Conservation (phyloP, 2,113 vertebrate species). For the Strix aluco region DNA sequence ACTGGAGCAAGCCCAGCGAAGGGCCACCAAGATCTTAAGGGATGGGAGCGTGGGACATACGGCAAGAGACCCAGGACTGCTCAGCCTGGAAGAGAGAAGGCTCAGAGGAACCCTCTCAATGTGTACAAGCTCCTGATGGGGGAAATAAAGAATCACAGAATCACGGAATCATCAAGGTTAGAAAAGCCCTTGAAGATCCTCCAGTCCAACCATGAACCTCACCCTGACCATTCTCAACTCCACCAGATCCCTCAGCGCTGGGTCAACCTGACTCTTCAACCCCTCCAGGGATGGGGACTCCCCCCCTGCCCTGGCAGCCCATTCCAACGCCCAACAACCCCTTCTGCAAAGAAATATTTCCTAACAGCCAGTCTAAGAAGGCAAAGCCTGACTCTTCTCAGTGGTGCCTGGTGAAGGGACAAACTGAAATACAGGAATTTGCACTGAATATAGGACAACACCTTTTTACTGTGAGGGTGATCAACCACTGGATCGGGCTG, state of each 20-base stretch:
- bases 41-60: neutral
- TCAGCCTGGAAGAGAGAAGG: neutral
- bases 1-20: neutral
- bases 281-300: no score
- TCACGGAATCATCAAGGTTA: no score
- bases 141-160: neutral
- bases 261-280: no score
- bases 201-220: no score
- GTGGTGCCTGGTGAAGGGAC: neutral
- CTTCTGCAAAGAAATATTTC: no score
- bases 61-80: neutral
- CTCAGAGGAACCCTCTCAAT: neutral
- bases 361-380: no score
- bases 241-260: no score
- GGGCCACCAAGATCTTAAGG: neutral
- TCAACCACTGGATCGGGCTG: neutral
- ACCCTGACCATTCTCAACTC: no score
- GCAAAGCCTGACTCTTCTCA: neutral
- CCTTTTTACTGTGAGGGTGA: neutral
- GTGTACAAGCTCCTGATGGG: accelerated
- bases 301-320: no score
- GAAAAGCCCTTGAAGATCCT: no score
- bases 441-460: accelerated
- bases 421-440: neutral
- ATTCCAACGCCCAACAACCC: no score